Percentiles rank a stretch among this genome's conserved stretches.
These are phyloP conservation scores for Napeogenes inachia DNA, from an alignment of 2,888 invertebrate genomes.

Conservation along the genomic window DNA sequence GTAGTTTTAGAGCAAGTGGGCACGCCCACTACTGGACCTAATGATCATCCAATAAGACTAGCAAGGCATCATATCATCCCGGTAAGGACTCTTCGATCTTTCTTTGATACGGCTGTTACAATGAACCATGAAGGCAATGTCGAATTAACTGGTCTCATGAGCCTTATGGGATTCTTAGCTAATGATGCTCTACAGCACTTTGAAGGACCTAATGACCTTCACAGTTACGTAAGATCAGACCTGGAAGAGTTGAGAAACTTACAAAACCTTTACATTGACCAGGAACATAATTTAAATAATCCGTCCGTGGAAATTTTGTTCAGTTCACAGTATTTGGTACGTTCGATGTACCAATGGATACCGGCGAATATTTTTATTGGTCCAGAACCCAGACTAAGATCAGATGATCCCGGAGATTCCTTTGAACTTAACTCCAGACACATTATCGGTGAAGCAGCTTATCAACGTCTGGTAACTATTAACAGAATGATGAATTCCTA, in stretches of 20 bases:
- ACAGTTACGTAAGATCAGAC: neutral
- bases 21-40: neutral
- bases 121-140: slow-evolving; percentile 1
- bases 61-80: slow-evolving; percentile 3
- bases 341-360: slow-evolving; percentile 2
- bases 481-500: slow-evolving; percentile 3
- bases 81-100: neutral
- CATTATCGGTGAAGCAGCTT: neutral
- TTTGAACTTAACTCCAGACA: neutral
- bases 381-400: neutral
- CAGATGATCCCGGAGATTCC: slow-evolving; percentile 4
- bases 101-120: slow-evolving; percentile 1
- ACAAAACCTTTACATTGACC: neutral
- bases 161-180: neutral
- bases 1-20: neutral
- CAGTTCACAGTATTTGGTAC: neutral
- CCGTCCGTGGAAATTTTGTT: slow-evolving; percentile 1
- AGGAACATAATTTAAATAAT: neutral
- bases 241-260: neutral
- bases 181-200: neutral
- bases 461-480: slow-evolving; percentile 1
- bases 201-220: neutral
- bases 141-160: slow-evolving; percentile 3
- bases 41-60: neutral
- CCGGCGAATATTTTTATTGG: slow-evolving; percentile 5